phyloP scores from a whole-genome alignment of 2,888 invertebrate genomes.

The Zele albiditarsus region DNA sequence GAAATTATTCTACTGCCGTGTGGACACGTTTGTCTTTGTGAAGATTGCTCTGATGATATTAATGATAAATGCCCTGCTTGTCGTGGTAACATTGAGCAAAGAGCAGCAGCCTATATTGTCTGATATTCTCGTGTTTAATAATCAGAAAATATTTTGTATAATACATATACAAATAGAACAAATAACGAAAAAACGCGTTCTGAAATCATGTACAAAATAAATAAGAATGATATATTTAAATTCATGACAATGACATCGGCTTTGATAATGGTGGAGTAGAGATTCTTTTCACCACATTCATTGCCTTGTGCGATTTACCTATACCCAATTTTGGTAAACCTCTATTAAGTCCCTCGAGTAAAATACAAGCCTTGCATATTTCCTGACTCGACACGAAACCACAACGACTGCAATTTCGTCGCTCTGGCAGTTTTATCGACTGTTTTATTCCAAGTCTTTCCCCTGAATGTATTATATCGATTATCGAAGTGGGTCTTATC shows the following conservation, averaged over 20 bases:
- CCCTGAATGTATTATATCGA: constrained; percentile 94
- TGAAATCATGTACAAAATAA: constrained; percentile 26
- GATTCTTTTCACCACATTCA: constrained; percentile 54
- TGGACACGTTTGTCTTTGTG: constrained; percentile 92
- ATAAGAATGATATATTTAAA: neutral
- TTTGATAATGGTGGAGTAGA: neutral
- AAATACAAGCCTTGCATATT: constrained; percentile 96
- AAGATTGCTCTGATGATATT: constrained; percentile 86
- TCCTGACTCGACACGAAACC: constrained; percentile 94
- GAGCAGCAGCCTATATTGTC: constrained; percentile 85
- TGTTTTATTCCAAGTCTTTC: constrained; percentile 90
- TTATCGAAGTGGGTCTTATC: constrained; percentile 91
- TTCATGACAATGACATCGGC: neutral
- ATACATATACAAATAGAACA: neutral
- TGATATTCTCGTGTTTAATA: constrained; percentile 62
- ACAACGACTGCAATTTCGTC: constrained; percentile 88
- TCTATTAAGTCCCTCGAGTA: constrained; percentile 95
- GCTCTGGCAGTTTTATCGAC: constrained; percentile 85
- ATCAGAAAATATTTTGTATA: constrained; percentile 43
- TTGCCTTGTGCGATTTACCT: constrained; percentile 89
- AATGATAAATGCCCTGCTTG: constrained; percentile 86
- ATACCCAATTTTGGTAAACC: constrained; percentile 94
- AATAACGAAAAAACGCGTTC: neutral
- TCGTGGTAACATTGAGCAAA: constrained; percentile 79
- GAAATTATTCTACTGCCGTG: constrained; percentile 92